These are phyloP conservation scores for Hypolimnas misippus DNA, from an alignment of 2,888 invertebrate species.

Conservation along the genomic window DNA sequence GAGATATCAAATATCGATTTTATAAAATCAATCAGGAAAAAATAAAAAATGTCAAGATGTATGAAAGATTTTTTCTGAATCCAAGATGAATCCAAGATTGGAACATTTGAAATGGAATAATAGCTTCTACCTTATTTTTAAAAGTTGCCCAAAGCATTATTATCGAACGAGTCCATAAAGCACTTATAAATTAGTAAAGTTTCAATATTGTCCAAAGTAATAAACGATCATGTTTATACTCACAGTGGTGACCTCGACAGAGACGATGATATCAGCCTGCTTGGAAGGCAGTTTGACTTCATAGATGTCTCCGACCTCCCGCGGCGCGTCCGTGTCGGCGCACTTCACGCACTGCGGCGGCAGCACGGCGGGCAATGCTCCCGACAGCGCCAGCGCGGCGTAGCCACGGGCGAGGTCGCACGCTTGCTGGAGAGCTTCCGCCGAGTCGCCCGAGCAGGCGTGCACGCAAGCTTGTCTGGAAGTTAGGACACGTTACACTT, in stretches of 20 bases:
- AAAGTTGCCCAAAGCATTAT: too few species aligned
- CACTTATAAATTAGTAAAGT: too few species aligned
- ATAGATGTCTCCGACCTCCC: constrained; percentile 84
- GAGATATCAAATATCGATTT: too few species aligned
- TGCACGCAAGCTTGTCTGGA: constrained; percentile 89
- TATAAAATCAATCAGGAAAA: too few species aligned
- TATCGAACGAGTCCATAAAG: too few species aligned
- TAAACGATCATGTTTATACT: constrained; percentile 35
- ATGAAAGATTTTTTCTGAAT: too few species aligned
- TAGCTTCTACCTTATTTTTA: too few species aligned
- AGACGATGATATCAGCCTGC: constrained; percentile 91
- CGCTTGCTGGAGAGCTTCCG: constrained; percentile 81
- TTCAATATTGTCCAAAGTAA: too few species aligned
- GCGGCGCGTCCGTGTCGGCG: constrained; percentile 69
- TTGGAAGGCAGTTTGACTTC: constrained; percentile 87
- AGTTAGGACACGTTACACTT: too few species aligned
- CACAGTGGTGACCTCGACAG: constrained; percentile 86
- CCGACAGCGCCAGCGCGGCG: constrained; percentile 83
- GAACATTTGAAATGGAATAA: too few species aligned
- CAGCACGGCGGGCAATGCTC: constrained; percentile 84
- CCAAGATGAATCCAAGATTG: too few species aligned
- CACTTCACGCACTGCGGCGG: constrained; percentile 87
- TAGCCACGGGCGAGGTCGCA: constrained; percentile 89
- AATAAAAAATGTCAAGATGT: too few species aligned
- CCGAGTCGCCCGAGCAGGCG: constrained; percentile 71